Conservation (phyloP, 1,140 invertebrate species). For the Tribolium castaneum region DNA sequence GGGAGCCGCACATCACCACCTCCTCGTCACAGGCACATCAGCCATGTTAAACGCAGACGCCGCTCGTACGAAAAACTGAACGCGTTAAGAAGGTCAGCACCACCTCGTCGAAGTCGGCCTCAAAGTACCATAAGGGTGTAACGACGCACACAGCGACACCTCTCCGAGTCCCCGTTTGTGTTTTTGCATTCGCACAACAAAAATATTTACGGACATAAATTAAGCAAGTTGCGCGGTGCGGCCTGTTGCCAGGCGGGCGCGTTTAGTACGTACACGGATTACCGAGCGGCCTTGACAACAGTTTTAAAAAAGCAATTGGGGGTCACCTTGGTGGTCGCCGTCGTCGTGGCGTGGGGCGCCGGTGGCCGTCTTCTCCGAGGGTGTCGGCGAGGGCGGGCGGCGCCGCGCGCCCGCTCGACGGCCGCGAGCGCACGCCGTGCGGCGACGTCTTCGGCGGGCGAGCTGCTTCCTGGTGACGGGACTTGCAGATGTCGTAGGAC, state of each 20-base stretch:
- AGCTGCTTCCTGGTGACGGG: constrained; percentile 38
- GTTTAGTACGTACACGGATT: constrained; percentile 49
- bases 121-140: background rate
- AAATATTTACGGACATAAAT: constrained; percentile 55
- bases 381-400: constrained; percentile 6
- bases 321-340: constrained; percentile 50
- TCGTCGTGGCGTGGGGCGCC: background rate
- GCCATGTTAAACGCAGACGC: constrained; percentile 11
- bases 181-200: constrained; percentile 43
- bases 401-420: background rate
- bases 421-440: background rate
- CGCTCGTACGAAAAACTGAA: background rate
- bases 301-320: constrained; percentile 54
- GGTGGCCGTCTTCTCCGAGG: constrained; percentile 25
- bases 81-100: background rate
- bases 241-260: constrained; percentile 53
- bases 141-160: background rate
- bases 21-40: constrained; percentile 5
- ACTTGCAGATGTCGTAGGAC: constrained; percentile 40
- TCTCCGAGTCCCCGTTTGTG: background rate
- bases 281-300: constrained; percentile 50
- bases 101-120: background rate
- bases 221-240: constrained; percentile 46
- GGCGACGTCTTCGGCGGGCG: constrained; percentile 5
- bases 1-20: background rate